A percentile compares a stretch with the other conserved stretches of the same genome.
phyloP scores from a whole-genome alignment of 2,797 vertebrate species.

The Anguilla anguilla region DNA sequence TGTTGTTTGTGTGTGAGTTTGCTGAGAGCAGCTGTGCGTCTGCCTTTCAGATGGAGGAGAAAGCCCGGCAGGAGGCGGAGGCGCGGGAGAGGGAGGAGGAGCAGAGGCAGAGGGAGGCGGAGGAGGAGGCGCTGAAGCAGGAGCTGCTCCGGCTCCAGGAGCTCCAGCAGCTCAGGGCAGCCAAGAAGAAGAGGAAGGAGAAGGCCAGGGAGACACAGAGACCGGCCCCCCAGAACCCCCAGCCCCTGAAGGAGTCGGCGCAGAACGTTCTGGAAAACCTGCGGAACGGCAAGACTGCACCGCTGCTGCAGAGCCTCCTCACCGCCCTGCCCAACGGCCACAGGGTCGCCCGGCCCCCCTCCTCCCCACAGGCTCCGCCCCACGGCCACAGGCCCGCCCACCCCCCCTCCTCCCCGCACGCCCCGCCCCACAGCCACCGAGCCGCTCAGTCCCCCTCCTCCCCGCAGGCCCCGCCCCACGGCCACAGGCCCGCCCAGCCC shows the following conservation, averaged over 20 bases:
- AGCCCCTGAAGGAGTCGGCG: slow-evolving; percentile 76
- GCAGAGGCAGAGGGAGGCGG: slow-evolving; percentile 79
- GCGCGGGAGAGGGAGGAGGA: slow-evolving; percentile 81
- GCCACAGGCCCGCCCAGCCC: slow-evolving; percentile 71
- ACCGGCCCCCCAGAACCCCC: slow-evolving; percentile 69
- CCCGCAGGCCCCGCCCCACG: slow-evolving; percentile 70
- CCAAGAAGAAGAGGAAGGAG: slow-evolving; percentile 96
- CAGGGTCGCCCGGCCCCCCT: slow-evolving; percentile 72
- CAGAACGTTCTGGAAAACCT: slow-evolving; percentile 76
- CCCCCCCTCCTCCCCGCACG: slow-evolving; percentile 69
- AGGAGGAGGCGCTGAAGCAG: slow-evolving; percentile 83
- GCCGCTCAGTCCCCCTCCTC: slow-evolving; percentile 72
- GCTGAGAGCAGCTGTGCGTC: neutral
- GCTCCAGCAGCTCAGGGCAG: slow-evolving; percentile 82
- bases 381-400: slow-evolving; percentile 67
- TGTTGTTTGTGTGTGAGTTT: neutral
- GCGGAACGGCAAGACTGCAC: slow-evolving; percentile 70
- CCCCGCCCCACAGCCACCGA: slow-evolving; percentile 64
- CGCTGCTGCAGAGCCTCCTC: slow-evolving; percentile 68
- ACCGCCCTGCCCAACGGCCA: slow-evolving; percentile 63
- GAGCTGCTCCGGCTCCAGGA: slow-evolving; percentile 89
- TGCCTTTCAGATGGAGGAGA: slow-evolving; percentile 87
- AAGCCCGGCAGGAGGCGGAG: slow-evolving; percentile 88
- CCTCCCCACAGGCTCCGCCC: slow-evolving; percentile 69
- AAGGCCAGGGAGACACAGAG: slow-evolving; percentile 73